Evolutionary conservation across 2,888 invertebrate species (phyloP).

Genomic region (Hipparchia sbordonii): DNA sequence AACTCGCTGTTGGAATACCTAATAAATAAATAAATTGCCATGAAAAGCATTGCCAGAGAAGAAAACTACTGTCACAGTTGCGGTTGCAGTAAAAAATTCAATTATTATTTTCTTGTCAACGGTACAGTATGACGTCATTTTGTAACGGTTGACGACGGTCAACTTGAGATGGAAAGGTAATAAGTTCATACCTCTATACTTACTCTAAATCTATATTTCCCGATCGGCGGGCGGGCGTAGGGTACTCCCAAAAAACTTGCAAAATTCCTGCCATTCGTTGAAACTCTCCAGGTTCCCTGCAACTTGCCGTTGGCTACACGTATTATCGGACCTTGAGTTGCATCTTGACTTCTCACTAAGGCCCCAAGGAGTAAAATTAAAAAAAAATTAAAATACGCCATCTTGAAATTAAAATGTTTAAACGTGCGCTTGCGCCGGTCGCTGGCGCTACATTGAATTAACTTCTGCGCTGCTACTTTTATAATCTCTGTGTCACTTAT

Average conservation of each 20-base stretch:
- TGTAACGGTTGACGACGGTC: too few species aligned
- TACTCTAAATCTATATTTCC: constrained; percentile 84
- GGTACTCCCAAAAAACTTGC: constrained; percentile 86
- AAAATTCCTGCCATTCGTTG: constrained; percentile 68
- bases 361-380: constrained; percentile 46
- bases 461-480: not conserved
- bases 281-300: constrained; percentile 68
- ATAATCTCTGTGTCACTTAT: not conserved
- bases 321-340: constrained; percentile 56
- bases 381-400: constrained; percentile 52
- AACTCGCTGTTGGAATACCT: too few species aligned
- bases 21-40: too few species aligned
- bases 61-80: too few species aligned
- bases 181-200: constrained; percentile 42
- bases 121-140: too few species aligned
- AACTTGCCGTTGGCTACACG: constrained; percentile 63
- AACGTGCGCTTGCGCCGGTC: constrained; percentile 49
- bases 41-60: too few species aligned
- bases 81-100: too few species aligned
- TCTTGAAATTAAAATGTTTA: constrained; percentile 39
- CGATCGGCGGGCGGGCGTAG: constrained; percentile 85
- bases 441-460: constrained; percentile 2
- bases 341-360: constrained; percentile 49
- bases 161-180: too few species aligned
- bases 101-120: too few species aligned